Conservation (phyloP, 1,140 invertebrate genomes). For the Ooceraea biroi region DNA sequence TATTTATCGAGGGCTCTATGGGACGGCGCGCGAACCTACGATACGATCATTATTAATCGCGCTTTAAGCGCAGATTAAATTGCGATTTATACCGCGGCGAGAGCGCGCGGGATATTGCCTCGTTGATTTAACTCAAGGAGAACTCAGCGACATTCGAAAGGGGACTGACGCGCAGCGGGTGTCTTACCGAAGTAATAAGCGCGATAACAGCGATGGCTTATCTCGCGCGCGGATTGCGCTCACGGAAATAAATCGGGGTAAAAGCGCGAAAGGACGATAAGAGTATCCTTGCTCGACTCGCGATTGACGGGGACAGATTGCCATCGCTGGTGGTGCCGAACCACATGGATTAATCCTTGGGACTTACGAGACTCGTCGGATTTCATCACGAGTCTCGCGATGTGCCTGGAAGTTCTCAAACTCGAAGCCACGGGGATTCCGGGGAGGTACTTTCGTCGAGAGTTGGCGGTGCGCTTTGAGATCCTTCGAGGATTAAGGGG, state of each 20-base stretch:
- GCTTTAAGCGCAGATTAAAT: slow-evolving; percentile 56
- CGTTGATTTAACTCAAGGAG: slow-evolving; percentile 61
- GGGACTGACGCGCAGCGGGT: slow-evolving; percentile 48
- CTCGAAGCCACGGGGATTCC: too few species aligned
- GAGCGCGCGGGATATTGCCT: not conserved
- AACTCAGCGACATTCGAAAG: slow-evolving; percentile 63
- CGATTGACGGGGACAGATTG: too few species aligned
- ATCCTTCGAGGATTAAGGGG: too few species aligned
- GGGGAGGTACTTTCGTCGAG: too few species aligned
- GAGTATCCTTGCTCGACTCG: too few species aligned
- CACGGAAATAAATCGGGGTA: too few species aligned
- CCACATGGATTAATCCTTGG: too few species aligned
- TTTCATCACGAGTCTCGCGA: too few species aligned
- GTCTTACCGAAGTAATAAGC: slow-evolving; percentile 30
- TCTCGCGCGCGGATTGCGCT: not conserved
- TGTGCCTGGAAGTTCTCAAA: too few species aligned
- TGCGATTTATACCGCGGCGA: slow-evolving; percentile 46
- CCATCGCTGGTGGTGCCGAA: too few species aligned
- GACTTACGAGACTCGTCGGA: too few species aligned
- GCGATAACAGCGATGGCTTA: not conserved
- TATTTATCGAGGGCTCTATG: slow-evolving; percentile 25
- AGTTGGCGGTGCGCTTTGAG: too few species aligned
- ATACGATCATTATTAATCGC: slow-evolving; percentile 53
- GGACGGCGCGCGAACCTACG: slow-evolving; percentile 18
- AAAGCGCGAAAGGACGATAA: not conserved